Evolutionary conservation across 2,797 vertebrate species (phyloP).

Genomic region (Gymnothorax reevesii): DNA sequence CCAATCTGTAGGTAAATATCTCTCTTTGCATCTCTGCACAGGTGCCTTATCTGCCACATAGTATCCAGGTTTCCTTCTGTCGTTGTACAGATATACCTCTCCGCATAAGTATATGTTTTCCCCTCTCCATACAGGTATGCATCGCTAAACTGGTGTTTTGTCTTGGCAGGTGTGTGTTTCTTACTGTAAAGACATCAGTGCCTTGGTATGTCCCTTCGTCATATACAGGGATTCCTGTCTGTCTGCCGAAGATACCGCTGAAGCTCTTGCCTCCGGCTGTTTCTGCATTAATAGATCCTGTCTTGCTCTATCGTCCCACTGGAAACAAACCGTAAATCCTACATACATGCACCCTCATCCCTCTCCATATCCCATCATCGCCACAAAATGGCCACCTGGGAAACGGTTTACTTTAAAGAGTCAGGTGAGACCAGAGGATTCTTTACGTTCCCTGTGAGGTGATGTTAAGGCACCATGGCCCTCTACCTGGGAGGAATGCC

Average conservation of each 20-base stretch:
- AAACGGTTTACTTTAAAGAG: not conserved
- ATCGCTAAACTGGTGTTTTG: not conserved
- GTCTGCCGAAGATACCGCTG: not conserved
- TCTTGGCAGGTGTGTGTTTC: not conserved
- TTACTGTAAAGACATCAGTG: not conserved
- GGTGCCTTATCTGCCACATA: not conserved
- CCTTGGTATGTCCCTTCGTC: not conserved
- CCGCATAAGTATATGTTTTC: not conserved
- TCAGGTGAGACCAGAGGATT: not conserved
- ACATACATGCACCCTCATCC: not conserved
- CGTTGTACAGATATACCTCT: not conserved
- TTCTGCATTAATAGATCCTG: not conserved
- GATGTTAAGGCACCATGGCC: not conserved
- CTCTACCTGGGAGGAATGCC: not conserved
- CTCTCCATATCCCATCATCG: not conserved
- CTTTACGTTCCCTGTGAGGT: not conserved
- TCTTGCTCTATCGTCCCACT: not conserved
- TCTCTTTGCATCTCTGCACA: not conserved
- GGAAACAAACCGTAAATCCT: not conserved
- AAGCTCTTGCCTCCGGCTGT: not conserved
- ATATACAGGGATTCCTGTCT: not conserved
- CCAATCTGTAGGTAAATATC: not conserved
- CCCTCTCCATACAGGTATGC: not conserved
- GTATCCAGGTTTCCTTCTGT: not conserved
- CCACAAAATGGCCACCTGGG: not conserved